Evolutionary conservation across 2,888 invertebrate genomes (phyloP), one percentile per base, ranked within the genome.

Genomic region (Hemithea aestivaria): DNA sequence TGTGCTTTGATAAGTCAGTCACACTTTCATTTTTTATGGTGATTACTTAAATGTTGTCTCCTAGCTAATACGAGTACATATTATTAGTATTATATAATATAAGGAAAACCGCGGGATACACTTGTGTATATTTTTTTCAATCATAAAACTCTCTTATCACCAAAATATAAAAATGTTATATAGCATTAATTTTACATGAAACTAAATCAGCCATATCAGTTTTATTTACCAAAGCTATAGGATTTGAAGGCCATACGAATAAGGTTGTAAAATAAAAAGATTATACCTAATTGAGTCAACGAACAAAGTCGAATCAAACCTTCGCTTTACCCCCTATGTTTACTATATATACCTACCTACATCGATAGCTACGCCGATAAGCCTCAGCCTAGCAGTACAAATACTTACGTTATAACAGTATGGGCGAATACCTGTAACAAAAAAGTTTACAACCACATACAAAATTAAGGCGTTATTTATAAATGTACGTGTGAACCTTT

Each of bases 251-350:
- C 28, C 27, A 8, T 35, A 40, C 6, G 20, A 30, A 7, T 8
- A 27, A 11, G 12, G 35, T 35, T 29, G 29, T 41, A 41, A 36
- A 36, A 33, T 40, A 40, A 36, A 36, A 34, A 42, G 36, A 36
- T 37, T 42, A 32, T 36, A 26, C 35, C 27, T 48, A 45, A 51
- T 45, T 48, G 42, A 33, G 31, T 39, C 33, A 38, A 46, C 44
- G 42, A 46, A 42, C 31, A 35, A 46, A 46, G 36, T 33, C 21
- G 29, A 28, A 24, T 35, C 20, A 20, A 16, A 20, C 16, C 16
- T 5, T 16, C 5, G 2, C 16, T 16, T 2, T 30, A 27, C 36
- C 36, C 33, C 40, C 20, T 36, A 30, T 10, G 16, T 16, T 16
- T 16, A 16, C 16, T 16, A 16, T 16, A 5, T 5, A 2, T 16